phyloP scores from a whole-genome alignment of 2,888 invertebrate genomes.

The Lagria hirta region DNA sequence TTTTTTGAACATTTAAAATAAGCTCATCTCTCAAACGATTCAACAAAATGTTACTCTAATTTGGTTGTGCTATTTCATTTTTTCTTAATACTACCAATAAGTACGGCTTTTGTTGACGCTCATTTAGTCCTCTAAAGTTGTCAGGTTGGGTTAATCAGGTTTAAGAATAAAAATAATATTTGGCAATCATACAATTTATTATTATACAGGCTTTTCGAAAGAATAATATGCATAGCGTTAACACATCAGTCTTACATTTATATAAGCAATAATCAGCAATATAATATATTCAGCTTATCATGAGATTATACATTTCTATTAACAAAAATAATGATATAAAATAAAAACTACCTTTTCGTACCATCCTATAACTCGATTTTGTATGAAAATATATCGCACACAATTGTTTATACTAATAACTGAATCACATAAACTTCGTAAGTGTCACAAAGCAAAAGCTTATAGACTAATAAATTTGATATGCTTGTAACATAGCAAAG shows the following conservation, averaged over 20 bases:
- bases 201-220: constrained; percentile 51
- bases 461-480: constrained; percentile 33
- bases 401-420: constrained; percentile 32
- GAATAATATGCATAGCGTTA: constrained; percentile 51
- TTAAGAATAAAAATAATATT: constrained; percentile 10
- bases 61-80: no score
- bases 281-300: constrained; percentile 37
- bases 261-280: constrained; percentile 43
- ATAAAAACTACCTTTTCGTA: constrained; percentile 18
- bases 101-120: no score
- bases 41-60: no score
- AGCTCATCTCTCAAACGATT: no score
- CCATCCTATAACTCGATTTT: constrained; percentile 21
- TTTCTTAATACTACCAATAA: no score
- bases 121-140: no score
- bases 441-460: constrained; percentile 20
- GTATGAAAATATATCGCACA: constrained; percentile 34
- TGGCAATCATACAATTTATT: constrained; percentile 50
- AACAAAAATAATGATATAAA: constrained; percentile 17
- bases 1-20: no score
- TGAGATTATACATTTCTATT: constrained; percentile 30
- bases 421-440: constrained; percentile 17
- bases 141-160: no score
- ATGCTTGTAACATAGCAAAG: constrained; percentile 40
- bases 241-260: constrained; percentile 54